Percentiles rank a stretch among this genome's conserved stretches.
Evolutionary conservation across 1,140 invertebrate species (phyloP).

Genomic region (Helicorthomorpha holstii): DNA sequence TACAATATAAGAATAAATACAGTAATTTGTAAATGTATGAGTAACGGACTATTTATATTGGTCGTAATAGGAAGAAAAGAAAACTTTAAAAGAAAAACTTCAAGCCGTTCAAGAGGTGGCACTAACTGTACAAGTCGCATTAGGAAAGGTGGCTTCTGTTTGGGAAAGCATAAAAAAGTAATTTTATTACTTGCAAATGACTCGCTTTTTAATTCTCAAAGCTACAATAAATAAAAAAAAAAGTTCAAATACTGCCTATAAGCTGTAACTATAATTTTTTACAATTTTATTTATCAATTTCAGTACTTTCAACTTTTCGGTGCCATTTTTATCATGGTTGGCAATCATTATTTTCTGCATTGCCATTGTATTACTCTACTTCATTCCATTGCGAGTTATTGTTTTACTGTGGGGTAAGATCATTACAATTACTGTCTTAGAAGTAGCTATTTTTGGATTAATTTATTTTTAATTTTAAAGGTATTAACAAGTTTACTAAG

Average conservation of each 20-base stretch:
- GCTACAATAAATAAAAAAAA: conserved; percentile 1
- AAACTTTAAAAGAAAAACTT: conserved; percentile 78
- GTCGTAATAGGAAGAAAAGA: conserved; percentile 68
- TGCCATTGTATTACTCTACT: conserved; percentile 65
- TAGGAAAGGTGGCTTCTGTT: conserved; percentile 79
- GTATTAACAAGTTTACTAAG: conserved; percentile 86
- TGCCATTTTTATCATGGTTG: conserved; percentile 87
- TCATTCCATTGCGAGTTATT: conserved; percentile 76
- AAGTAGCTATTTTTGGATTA: not conserved
- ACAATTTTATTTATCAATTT: conserved; percentile 24
- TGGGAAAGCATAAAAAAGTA: conserved; percentile 89
- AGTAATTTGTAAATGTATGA: too few species aligned
- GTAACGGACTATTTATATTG: conserved; percentile 14
- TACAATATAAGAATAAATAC: conserved; percentile 13
- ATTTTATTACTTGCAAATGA: conserved; percentile 17
- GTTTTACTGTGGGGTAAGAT: conserved; percentile 77
- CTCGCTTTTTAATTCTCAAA: not conserved
- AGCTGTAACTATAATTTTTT: too few species aligned
- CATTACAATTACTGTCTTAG: conserved; percentile 1
- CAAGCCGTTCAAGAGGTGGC: conserved; percentile 92
- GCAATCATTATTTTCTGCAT: conserved; percentile 56
- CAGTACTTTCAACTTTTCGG: conserved; percentile 91
- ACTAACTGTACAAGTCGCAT: conserved; percentile 80
- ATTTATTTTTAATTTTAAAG: conserved; percentile 17
- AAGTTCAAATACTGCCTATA: too few species aligned